phyloP scores from a whole-genome alignment of 2,888 invertebrate species.

The Acholoe squamosa region DNA sequence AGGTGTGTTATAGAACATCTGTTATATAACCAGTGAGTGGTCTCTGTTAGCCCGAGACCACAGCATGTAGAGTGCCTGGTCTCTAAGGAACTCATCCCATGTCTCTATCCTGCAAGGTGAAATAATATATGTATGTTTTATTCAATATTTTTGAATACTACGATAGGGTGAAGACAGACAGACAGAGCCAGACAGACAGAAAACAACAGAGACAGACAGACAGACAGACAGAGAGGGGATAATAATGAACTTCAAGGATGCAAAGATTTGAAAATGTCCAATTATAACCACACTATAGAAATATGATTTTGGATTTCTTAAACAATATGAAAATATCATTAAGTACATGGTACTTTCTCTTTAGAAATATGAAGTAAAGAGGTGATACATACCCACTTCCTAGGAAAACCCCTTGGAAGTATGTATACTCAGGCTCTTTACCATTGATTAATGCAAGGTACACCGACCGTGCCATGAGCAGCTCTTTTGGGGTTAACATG shows the following conservation, averaged over 20 bases:
- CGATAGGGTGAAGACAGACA: too few relatives aligned
- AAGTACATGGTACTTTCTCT: background rate
- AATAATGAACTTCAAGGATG: too few relatives aligned
- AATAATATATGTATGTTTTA: background rate
- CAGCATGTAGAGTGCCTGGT: constrained; percentile 52
- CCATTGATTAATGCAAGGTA: background rate
- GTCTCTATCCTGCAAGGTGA: background rate
- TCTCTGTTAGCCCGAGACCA: constrained; percentile 50
- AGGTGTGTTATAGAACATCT: too few relatives aligned
- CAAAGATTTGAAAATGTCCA: too few relatives aligned
- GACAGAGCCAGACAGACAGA: too few relatives aligned
- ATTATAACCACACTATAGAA: too few relatives aligned
- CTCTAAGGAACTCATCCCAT: constrained; percentile 11
- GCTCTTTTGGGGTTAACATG: constrained; percentile 41
- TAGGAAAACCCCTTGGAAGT: constrained; percentile 43
- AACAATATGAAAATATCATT: too few relatives aligned
- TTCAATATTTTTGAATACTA: too few relatives aligned
- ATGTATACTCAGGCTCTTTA: background rate
- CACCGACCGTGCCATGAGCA: background rate
- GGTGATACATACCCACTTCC: background rate
- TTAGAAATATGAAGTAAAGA: background rate
- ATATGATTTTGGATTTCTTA: too few relatives aligned
- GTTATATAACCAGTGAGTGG: background rate
- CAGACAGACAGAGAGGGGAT: too few relatives aligned
- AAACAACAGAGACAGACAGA: too few relatives aligned